Evolutionary conservation across 2,888 invertebrate species (phyloP).

Genomic region (Andrena camellia): DNA sequence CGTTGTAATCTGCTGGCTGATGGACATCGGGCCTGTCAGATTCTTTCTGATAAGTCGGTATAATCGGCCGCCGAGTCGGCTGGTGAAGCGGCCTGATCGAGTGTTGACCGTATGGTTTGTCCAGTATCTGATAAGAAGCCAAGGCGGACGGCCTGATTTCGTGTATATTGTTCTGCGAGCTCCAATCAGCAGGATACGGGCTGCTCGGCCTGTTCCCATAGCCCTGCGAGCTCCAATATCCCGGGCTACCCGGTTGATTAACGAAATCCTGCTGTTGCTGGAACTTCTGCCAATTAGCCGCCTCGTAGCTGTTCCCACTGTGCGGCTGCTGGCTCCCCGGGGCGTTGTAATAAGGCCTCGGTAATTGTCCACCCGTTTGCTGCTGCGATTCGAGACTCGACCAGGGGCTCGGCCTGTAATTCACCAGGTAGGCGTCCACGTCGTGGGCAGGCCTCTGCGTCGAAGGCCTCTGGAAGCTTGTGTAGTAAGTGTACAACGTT

Average conservation of each 20-base stretch:
- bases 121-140: not conserved
- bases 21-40: conserved; percentile 12
- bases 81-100: conserved; percentile 36
- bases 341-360: conserved; percentile 16
- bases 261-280: conserved; percentile 29
- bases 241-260: not conserved
- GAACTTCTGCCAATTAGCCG: conserved; percentile 30
- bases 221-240: conserved; percentile 26
- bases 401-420: conserved; percentile 1
- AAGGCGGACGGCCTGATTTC: not conserved
- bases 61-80: conserved; percentile 15
- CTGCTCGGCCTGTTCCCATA: conserved; percentile 27
- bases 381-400: conserved; percentile 13
- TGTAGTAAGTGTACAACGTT: conserved; percentile 72
- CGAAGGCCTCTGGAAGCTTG: conserved; percentile 52
- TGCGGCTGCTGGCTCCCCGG: conserved; percentile 27
- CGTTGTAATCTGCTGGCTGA: conserved; percentile 8
- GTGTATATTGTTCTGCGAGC: not conserved
- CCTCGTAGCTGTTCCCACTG: not conserved
- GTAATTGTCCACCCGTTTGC: not conserved
- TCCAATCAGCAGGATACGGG: not conserved
- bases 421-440: conserved; percentile 22
- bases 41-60: conserved; percentile 32
- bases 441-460: conserved; percentile 40
- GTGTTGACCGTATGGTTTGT: not conserved